phyloP scores from a whole-genome alignment of 2,888 invertebrate species.

The Mesorhabditis spiculigera region DNA sequence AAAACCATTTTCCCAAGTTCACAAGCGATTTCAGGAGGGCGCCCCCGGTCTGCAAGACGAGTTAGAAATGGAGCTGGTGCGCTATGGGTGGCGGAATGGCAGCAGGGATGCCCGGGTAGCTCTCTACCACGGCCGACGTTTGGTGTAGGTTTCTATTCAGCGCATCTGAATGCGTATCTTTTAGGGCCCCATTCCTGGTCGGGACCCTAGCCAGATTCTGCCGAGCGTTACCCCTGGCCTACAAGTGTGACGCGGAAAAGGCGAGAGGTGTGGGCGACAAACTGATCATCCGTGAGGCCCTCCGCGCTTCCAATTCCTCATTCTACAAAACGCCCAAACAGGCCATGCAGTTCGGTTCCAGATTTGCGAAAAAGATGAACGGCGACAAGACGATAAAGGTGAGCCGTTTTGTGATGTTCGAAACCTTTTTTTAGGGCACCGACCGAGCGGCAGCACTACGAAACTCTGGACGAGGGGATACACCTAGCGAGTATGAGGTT shows the following conservation, averaged over 20 bases:
- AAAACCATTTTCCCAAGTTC: background rate
- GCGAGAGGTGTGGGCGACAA: conserved; percentile 71
- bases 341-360: conserved; percentile 93
- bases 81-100: conserved; percentile 84
- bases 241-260: conserved; percentile 64
- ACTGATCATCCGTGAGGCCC: conserved; percentile 45
- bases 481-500: no score
- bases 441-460: no score
- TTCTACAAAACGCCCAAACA: conserved; percentile 74
- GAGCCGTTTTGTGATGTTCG: no score
- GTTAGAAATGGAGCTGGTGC: conserved; percentile 75
- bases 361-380: conserved; percentile 70
- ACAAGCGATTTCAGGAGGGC: background rate
- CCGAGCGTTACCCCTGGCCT: conserved; percentile 61
- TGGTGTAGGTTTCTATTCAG: conserved; percentile 19
- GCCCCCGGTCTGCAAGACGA: conserved; percentile 57
- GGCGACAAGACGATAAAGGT: no score
- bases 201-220: conserved; percentile 66
- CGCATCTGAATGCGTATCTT: conserved; percentile 49
- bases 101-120: conserved; percentile 87
- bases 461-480: no score
- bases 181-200: conserved; percentile 72
- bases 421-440: no score
- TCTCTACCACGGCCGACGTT: conserved; percentile 73
- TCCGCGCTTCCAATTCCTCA: conserved; percentile 52